These are phyloP conservation scores for Argopecten irradians DNA, from an alignment of 1,140 invertebrate species.

Conservation along the genomic window DNA sequence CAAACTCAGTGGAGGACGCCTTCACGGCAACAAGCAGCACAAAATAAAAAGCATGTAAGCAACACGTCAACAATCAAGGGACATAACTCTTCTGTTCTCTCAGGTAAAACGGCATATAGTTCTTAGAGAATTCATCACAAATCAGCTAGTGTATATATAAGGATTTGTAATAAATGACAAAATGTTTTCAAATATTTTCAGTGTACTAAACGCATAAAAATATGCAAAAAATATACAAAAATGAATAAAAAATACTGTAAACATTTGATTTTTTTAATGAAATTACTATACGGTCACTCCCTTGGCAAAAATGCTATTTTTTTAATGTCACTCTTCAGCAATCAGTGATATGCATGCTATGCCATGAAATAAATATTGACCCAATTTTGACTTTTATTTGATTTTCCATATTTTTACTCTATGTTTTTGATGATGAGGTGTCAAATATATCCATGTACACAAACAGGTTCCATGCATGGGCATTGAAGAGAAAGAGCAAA, in stretches of 20 bases:
- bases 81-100: neutral
- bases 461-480: neutral
- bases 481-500: neutral
- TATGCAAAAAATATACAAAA: too few species aligned
- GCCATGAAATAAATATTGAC: too few species aligned
- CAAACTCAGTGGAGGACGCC: slow-evolving; percentile 55
- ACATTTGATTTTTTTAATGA: too few species aligned
- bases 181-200: neutral
- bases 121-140: neutral
- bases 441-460: neutral
- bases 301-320: too few species aligned
- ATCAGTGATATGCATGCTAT: too few species aligned
- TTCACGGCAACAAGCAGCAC: slow-evolving; percentile 44
- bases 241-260: too few species aligned
- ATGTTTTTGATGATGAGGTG: neutral
- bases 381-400: too few species aligned
- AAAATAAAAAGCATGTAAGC: slow-evolving; percentile 36
- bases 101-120: neutral
- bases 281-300: too few species aligned
- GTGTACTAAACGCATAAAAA: too few species aligned
- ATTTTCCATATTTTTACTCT: too few species aligned
- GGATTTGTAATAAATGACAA: neutral
- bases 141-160: neutral
- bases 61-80: slow-evolving; percentile 5
- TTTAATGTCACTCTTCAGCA: too few species aligned